Evolutionary conservation across 2,888 invertebrate species (phyloP).

Genomic region (Cryptosula pallasiana): DNA sequence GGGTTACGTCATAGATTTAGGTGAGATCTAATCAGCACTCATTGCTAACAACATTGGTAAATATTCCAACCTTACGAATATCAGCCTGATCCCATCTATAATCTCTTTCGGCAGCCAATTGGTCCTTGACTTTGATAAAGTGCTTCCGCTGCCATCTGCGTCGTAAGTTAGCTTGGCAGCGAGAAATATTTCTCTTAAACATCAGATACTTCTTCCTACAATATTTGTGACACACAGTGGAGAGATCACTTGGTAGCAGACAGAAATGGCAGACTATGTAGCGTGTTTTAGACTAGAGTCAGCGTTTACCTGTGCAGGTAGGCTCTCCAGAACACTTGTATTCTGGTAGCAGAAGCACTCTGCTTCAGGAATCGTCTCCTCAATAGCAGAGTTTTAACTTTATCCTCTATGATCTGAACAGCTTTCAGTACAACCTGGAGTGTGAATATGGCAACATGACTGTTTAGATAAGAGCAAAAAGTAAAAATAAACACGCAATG

Average conservation of each 20-base stretch:
- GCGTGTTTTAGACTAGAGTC: too few species aligned
- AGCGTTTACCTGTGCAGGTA: constrained; percentile 12
- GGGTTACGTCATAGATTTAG: too few species aligned
- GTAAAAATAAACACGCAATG: background rate
- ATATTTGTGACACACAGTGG: too few species aligned
- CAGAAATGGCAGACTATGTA: too few species aligned
- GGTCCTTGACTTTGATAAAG: background rate
- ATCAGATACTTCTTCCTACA: background rate
- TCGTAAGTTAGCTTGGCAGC: constrained; percentile 7
- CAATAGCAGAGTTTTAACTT: constrained; percentile 2
- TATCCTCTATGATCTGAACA: background rate
- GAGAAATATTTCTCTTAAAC: background rate
- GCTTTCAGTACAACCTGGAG: constrained; percentile 2
- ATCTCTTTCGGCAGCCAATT: background rate
- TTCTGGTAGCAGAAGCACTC: background rate
- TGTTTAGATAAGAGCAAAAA: background rate
- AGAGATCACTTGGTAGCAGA: too few species aligned
- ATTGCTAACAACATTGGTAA: too few species aligned
- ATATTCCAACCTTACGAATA: background rate
- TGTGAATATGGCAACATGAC: background rate
- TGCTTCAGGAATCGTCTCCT: background rate
- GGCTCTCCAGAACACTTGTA: background rate
- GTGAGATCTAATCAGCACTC: too few species aligned
- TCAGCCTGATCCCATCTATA: constrained; percentile 4
- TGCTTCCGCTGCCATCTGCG: constrained; percentile 3